phyloP scores from a whole-genome alignment of 2,797 vertebrate species.

The Pterois miles region DNA sequence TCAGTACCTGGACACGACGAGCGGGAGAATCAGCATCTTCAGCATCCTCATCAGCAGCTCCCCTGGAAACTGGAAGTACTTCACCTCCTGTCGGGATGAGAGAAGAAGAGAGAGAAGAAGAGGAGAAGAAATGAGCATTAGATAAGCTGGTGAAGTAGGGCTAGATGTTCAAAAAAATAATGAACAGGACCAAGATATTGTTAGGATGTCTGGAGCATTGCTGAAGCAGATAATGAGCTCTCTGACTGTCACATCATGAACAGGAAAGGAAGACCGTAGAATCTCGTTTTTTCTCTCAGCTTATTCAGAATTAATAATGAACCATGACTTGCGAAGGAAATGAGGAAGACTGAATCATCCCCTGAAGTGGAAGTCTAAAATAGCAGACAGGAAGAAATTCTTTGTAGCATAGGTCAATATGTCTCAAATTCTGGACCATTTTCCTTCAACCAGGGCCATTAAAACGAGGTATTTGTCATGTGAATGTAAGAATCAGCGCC shows the following conservation, averaged over 20 bases:
- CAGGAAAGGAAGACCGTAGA: not conserved
- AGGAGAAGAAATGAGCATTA: not conserved
- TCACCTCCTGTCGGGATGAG: slow-evolving; percentile 87
- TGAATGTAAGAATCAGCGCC: not conserved
- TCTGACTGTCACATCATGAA: not conserved
- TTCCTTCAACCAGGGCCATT: not conserved
- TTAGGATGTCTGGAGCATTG: not conserved
- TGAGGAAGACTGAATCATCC: not conserved
- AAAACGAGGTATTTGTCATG: not conserved
- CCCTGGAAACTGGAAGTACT: slow-evolving; percentile 97
- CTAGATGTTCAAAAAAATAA: not conserved
- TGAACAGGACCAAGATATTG: not conserved
- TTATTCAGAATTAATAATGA: not conserved
- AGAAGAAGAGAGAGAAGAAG: too few relatives aligned
- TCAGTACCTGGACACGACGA: slow-evolving; percentile 93
- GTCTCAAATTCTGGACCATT: not conserved
- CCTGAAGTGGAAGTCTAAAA: not conserved
- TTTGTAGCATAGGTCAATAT: too few relatives aligned
- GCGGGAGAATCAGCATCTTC: slow-evolving; percentile 94
- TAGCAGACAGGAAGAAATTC: not conserved
- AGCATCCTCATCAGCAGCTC: slow-evolving; percentile 96
- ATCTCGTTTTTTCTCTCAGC: not conserved
- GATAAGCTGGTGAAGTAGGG: not conserved
- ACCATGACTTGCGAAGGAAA: not conserved
- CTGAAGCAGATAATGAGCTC: not conserved